These are phyloP conservation scores for Acipenser oxyrinchus DNA, from an alignment of 2,797 vertebrate genomes.

Conservation along the genomic window DNA sequence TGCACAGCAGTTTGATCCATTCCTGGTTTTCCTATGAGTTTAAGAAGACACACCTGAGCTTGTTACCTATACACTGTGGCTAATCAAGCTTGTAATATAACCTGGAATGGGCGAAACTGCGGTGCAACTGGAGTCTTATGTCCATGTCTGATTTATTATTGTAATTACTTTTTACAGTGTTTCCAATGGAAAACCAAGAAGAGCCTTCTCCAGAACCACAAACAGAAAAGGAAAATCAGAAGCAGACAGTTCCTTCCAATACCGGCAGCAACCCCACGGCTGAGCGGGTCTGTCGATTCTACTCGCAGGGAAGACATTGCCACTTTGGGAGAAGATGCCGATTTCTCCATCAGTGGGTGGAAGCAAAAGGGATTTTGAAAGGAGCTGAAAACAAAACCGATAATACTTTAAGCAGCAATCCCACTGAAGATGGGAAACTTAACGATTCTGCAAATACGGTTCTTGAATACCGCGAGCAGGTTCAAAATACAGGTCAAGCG, in stretches of 20 bases:
- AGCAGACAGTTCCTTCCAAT: conserved; percentile 9
- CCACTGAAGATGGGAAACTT: too few species aligned
- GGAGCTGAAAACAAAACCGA: conserved; percentile 18
- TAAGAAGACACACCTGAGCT: too few species aligned
- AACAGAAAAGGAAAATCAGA: conserved; percentile 23
- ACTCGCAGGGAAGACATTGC: conserved; percentile 60
- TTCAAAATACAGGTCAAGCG: not conserved
- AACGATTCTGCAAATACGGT: not conserved
- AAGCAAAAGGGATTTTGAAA: conserved; percentile 18
- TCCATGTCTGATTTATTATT: too few species aligned
- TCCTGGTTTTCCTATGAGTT: too few species aligned
- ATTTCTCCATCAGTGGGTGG: conserved; percentile 53
- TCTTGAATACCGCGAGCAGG: not conserved
- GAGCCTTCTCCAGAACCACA: conserved; percentile 9
- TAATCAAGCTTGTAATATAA: too few species aligned
- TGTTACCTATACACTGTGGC: too few species aligned
- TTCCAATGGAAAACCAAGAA: conserved; percentile 28
- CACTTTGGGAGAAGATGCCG: conserved; percentile 60
- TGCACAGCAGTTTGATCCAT: too few species aligned
- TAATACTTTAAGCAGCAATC: too few species aligned
- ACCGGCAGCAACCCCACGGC: conserved; percentile 11
- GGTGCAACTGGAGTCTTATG: too few species aligned
- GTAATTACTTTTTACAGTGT: not conserved
- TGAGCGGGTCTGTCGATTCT: conserved; percentile 57
- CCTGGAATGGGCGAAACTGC: too few species aligned